These are phyloP conservation scores for Channallabes apus DNA, from an alignment of 2,797 vertebrate species.

Conservation along the genomic window DNA sequence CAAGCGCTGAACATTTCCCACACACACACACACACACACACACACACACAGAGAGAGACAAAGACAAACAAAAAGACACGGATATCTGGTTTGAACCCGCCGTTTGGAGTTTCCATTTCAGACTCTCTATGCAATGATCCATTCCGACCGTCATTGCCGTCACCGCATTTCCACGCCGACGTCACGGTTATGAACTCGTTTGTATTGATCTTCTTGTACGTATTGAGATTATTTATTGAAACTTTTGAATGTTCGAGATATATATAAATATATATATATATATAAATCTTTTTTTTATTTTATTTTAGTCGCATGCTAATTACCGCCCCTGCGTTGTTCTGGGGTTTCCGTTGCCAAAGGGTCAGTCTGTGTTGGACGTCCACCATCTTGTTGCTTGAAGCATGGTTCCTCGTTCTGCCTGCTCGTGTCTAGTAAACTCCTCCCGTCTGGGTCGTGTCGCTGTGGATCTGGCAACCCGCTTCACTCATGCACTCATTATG, in stretches of 20 bases:
- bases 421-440: conserved; percentile 85
- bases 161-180: conserved; percentile 76
- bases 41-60: conserved; percentile 38
- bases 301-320: conserved; percentile 92
- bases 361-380: conserved; percentile 83
- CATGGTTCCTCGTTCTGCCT: conserved; percentile 89
- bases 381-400: conserved; percentile 85
- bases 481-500: conserved; percentile 58
- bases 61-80: conserved; percentile 37
- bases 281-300: no score
- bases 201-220: conserved; percentile 83
- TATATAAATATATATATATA: neutral
- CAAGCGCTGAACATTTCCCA: conserved; percentile 14
- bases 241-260: conserved; percentile 65
- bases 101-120: conserved; percentile 76
- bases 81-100: neutral
- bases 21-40: conserved; percentile 46
- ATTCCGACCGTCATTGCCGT: conserved; percentile 79
- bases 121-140: conserved; percentile 99
- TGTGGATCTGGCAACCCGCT: conserved; percentile 39
- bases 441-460: conserved; percentile 74
- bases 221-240: conserved; percentile 74
- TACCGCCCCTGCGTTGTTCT: conserved; percentile 72
- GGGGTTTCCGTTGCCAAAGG: conserved; percentile 93
- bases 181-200: conserved; percentile 76